Evolutionary conservation across 1,140 invertebrate genomes (phyloP).

Genomic region (Lordiphosa mommai): DNA sequence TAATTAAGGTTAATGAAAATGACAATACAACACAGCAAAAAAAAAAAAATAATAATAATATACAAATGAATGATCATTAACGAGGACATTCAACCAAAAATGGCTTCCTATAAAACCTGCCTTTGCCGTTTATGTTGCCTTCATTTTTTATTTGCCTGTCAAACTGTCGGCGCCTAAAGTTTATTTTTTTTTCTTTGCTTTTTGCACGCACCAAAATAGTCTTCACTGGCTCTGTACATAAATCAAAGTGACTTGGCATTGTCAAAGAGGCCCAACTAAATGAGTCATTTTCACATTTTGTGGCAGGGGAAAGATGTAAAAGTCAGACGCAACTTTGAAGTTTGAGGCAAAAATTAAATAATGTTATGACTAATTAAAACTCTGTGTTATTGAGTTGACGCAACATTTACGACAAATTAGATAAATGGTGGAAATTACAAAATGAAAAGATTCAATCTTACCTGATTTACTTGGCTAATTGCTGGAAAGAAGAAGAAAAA

Average conservation of each 20-base stretch:
- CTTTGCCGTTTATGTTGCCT: background rate
- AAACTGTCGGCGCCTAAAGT: conserved; percentile 6
- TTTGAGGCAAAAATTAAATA: conserved; percentile 31
- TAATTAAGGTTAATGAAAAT: conserved; percentile 76
- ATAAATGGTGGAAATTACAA: conserved; percentile 5
- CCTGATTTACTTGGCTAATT: conserved; percentile 42
- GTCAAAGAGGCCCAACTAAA: conserved; percentile 34
- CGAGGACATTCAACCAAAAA: conserved; percentile 46
- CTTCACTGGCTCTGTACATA: conserved; percentile 21
- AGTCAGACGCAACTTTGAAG: conserved; percentile 28
- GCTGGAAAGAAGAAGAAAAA: conserved; percentile 26
- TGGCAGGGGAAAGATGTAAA: background rate
- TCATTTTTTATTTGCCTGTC: conserved; percentile 7
- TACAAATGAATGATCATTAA: conserved; percentile 43
- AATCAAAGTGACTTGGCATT: conserved; percentile 44
- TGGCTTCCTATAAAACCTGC: conserved; percentile 2
- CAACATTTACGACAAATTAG: conserved; percentile 5
- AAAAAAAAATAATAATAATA: conserved; percentile 30
- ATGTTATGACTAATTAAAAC: conserved; percentile 33
- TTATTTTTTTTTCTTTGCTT: conserved; percentile 3
- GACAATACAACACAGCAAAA: conserved; percentile 29
- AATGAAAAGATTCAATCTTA: conserved; percentile 24
- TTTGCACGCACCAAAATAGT: background rate
- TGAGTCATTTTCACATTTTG: conserved; percentile 39
- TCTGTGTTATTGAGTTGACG: background rate